Evolutionary conservation across 2,888 invertebrate species (phyloP), one percentile per base, ranked within the genome.

Genomic region (Myopa tessellatipennis): DNA sequence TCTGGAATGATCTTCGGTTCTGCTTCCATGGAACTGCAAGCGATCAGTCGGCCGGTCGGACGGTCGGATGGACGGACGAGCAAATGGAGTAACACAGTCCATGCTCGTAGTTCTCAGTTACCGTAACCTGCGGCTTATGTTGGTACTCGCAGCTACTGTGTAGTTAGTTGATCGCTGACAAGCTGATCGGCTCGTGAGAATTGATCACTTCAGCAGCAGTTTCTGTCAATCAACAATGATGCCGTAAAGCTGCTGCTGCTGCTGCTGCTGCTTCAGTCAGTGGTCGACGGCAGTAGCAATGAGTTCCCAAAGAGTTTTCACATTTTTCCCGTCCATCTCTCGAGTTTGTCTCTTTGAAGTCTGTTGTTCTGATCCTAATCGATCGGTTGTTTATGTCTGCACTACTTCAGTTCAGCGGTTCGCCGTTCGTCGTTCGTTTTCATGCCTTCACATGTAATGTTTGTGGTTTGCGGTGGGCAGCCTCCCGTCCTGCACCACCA

Each of bases 101-200:
- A 16, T 65, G 65, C 34, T 14, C 14, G 12, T 50, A 26, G 55
- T 52, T 70, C 45, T 55, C 55, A 70, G 55, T 70, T 70, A 55
- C 52, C 14, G 38, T 36, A 70, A 70, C 34, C 26, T 6, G 40
- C 60, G 55, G 65, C 58, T 45, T 12, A 73, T 38, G 55, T 38
- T 60, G 69, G 45, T 60, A 68, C 45, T 36, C 26, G 73, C 26
- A 16, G 65, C 65, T 65, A 65, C 65, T 38, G 65, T 65, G 36
- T 16, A 38, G 65, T 38, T 36, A 36, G 38, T 16, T 65, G 65
- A 69, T 68, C 58, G 71, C 71, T 58, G 65, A 69, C 75, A 68
- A 61, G 68, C 67, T 74, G 75, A 75, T 75, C 75, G 69, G 69
- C 60, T 69, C 58, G 75, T 75, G 75, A 75, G 75, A 75, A 75